Percentiles rank a stretch among this genome's conserved stretches.
These are phyloP conservation scores for Melanotus villosus DNA, from an alignment of 2,888 invertebrate species.

Conservation along the genomic window DNA sequence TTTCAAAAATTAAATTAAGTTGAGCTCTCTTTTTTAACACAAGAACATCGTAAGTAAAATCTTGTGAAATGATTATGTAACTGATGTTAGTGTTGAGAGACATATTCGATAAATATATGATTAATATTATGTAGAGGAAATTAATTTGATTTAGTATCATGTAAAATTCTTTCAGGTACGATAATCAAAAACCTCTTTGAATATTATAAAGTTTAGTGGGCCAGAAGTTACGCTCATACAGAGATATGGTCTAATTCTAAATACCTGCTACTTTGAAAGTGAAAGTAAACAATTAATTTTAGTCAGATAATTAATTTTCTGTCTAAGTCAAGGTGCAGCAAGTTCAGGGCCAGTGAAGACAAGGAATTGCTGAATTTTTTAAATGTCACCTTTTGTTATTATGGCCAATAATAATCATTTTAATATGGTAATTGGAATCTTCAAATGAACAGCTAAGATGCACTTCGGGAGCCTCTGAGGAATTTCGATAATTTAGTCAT, in stretches of 20 bases:
- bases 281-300: neutral
- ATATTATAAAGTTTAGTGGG: constrained; percentile 8
- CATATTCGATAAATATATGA: constrained; percentile 1
- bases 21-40: neutral
- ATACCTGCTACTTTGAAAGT: neutral
- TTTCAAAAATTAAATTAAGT: neutral
- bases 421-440: too few species aligned
- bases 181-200: neutral
- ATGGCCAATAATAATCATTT: too few species aligned
- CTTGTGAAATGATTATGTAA: neutral
- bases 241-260: neutral
- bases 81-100: neutral
- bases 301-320: neutral
- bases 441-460: too few species aligned
- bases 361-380: neutral
- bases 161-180: neutral
- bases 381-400: too few species aligned
- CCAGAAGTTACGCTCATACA: neutral
- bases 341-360: neutral
- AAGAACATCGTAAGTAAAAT: neutral
- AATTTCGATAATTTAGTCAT: too few species aligned
- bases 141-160: constrained; percentile 2
- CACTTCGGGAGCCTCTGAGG: too few species aligned
- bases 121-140: neutral
- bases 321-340: neutral